Percentiles rank a stretch among this genome's conserved stretches.
Evolutionary conservation across 2,888 invertebrate genomes (phyloP).

Genomic region (Ennomos fuscantarius): DNA sequence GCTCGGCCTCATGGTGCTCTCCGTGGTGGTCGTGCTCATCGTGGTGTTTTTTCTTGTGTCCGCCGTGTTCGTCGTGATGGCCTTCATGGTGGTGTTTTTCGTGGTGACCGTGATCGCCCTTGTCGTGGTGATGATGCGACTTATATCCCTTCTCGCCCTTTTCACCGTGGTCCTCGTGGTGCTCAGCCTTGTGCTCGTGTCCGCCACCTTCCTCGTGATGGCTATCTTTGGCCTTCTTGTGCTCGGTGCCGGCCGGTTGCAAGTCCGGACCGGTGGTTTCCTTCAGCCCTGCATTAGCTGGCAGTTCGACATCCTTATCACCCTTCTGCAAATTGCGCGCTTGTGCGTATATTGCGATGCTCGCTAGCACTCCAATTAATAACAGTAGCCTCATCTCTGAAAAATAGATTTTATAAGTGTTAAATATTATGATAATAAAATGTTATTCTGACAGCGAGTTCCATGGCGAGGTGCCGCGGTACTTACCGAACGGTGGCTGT

Average conservation of each 20-base stretch:
- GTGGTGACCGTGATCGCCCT: constrained; percentile 91
- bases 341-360: constrained; percentile 55
- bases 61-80: constrained; percentile 91
- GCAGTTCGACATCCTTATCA: constrained; percentile 47
- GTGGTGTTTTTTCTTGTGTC: constrained; percentile 92
- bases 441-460: not conserved
- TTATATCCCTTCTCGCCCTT: constrained; percentile 93
- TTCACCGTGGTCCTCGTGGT: constrained; percentile 89
- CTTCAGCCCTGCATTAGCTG: constrained; percentile 38
- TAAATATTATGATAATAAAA: not conserved
- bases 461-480: constrained; percentile 17
- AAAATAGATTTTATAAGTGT: constrained; percentile 29
- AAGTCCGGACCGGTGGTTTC: constrained; percentile 61
- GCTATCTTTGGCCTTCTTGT: constrained; percentile 75
- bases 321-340: constrained; percentile 69
- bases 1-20: constrained; percentile 91
- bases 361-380: constrained; percentile 61
- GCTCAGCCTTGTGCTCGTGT: constrained; percentile 87
- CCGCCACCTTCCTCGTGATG: constrained; percentile 89
- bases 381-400: constrained; percentile 69
- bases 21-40: constrained; percentile 91
- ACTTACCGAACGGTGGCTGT: constrained; percentile 46
- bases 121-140: constrained; percentile 90
- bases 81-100: constrained; percentile 92
- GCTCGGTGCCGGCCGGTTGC: constrained; percentile 79